Evolutionary conservation across 2,113 vertebrate species (phyloP).

Genomic region (Theristicus caerulescens): DNA sequence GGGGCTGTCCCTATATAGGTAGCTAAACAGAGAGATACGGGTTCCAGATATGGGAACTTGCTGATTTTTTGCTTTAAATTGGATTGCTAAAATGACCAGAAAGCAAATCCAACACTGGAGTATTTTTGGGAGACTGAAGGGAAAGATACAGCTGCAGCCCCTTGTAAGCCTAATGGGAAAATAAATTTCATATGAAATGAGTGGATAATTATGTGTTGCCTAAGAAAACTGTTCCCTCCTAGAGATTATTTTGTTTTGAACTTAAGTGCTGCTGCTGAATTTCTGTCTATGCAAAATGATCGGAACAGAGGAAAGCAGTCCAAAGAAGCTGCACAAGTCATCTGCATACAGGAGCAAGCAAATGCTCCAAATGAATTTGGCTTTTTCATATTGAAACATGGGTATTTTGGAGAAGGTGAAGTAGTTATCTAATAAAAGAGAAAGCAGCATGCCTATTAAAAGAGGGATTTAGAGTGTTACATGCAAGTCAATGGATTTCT

Average conservation of each 20-base stretch:
- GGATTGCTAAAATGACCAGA: neutral
- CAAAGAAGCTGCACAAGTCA: neutral
- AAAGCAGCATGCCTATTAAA: neutral
- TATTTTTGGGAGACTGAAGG: neutral
- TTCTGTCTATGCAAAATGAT: neutral
- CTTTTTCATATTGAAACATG: neutral
- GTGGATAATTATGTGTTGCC: conserved; percentile 47
- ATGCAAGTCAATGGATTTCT: neutral
- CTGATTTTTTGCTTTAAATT: neutral
- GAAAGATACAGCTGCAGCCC: conserved; percentile 25
- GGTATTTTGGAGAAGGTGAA: neutral
- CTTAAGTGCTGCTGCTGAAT: neutral
- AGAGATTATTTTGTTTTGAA: neutral
- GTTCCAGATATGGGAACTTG: neutral
- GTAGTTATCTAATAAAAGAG: neutral
- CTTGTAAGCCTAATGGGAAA: conserved; percentile 1
- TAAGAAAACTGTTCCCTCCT: neutral
- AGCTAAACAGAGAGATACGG: neutral
- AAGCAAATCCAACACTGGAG: neutral
- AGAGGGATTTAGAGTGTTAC: neutral
- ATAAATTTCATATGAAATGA: neutral
- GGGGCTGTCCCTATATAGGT: accelerated
- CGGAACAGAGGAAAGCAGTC: neutral
- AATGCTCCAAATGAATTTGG: neutral
- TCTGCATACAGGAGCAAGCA: neutral